Evolutionary conservation across 2,888 invertebrate genomes (phyloP).

Genomic region (Lagria hirta): DNA sequence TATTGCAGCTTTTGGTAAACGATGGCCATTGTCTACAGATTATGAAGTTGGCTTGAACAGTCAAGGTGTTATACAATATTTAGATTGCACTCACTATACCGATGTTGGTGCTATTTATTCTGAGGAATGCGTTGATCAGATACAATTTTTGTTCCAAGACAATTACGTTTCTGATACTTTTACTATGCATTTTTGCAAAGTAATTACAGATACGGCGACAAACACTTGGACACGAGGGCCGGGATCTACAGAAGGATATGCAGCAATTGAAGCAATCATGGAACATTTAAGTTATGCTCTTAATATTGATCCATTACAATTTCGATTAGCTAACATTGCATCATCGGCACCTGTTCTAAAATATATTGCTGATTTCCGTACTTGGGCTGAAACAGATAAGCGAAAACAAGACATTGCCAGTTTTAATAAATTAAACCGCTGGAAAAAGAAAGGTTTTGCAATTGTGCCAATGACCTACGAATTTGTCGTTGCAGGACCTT

Average conservation of each 20-base stretch:
- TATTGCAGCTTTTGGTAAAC: constrained; percentile 70
- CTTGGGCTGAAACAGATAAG: constrained; percentile 59
- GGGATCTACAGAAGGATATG: constrained; percentile 66
- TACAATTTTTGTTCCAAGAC: constrained; percentile 37
- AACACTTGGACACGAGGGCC: constrained; percentile 71
- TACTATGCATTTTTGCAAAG: constrained; percentile 54
- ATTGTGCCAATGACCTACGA: constrained; percentile 71
- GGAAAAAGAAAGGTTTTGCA: constrained; percentile 78
- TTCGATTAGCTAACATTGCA: constrained; percentile 59
- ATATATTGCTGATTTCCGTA: constrained; percentile 61
- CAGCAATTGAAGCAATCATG: constrained; percentile 66
- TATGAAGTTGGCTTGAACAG: constrained; percentile 69
- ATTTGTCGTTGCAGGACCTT: constrained; percentile 57
- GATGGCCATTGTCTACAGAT: constrained; percentile 61
- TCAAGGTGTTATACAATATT: constrained; percentile 66
- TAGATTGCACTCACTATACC: constrained; percentile 60
- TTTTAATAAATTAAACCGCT: constrained; percentile 71
- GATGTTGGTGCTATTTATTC: constrained; percentile 60
- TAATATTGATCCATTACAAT: constrained; percentile 61
- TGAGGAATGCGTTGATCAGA: constrained; percentile 54
- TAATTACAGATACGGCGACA: constrained; percentile 64
- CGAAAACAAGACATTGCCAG: constrained; percentile 59
- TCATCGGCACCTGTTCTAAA: constrained; percentile 48
- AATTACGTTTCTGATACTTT: constrained; percentile 64
- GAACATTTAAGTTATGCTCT: constrained; percentile 64